phyloP scores from a whole-genome alignment of 2,113 vertebrate species.

The Equus quagga region DNA sequence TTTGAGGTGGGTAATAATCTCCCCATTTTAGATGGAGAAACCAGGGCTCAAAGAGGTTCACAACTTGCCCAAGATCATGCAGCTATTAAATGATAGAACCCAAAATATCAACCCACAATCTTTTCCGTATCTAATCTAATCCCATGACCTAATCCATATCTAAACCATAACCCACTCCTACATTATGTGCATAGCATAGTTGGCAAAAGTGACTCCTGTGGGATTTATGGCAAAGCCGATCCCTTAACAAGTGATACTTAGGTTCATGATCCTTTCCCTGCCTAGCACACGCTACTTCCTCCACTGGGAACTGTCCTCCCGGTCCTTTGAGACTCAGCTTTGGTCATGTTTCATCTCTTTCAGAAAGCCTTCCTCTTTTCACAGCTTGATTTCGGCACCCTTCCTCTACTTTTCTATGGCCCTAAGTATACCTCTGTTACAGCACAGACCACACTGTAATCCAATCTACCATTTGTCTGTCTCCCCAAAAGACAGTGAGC shows the following conservation, averaged over 20 bases:
- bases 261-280: background rate
- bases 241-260: background rate
- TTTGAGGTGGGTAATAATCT: background rate
- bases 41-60: background rate
- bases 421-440: background rate
- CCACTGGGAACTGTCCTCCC: background rate
- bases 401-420: background rate
- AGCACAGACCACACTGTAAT: background rate
- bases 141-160: background rate
- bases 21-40: background rate
- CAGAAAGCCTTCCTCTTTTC: background rate
- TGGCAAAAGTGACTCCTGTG: background rate
- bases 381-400: background rate
- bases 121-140: background rate
- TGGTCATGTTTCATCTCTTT: background rate
- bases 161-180: background rate
- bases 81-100: background rate
- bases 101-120: background rate
- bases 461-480: background rate
- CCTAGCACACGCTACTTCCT: background rate
- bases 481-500: background rate
- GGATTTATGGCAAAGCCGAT: background rate
- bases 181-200: background rate
- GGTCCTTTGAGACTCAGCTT: background rate
- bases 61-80: background rate